These are phyloP conservation scores for Hydrotaea diabolus DNA, from an alignment of 2,888 invertebrate species.

Conservation along the genomic window DNA sequence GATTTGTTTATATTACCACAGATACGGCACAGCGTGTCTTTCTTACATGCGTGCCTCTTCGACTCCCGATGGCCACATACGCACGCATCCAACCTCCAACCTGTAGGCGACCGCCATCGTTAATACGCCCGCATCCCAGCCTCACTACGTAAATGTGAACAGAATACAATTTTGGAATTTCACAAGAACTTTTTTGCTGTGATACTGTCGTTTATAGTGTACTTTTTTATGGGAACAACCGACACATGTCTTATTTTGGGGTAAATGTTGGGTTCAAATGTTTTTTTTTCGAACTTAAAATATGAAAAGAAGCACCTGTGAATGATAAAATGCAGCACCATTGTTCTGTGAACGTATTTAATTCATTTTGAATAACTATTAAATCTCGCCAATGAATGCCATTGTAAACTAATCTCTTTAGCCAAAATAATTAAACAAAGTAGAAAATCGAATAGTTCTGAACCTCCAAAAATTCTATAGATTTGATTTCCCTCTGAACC, in stretches of 20 bases:
- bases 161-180: conserved; percentile 22
- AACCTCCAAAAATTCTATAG: no score
- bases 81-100: conserved; percentile 57
- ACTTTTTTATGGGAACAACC: not conserved
- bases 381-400: no score
- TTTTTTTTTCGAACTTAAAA: not conserved
- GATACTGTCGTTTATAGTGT: not conserved
- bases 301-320: conserved; percentile 43
- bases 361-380: not conserved
- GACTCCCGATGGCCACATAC: conserved; percentile 46
- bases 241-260: conserved; percentile 26
- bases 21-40: conserved; percentile 5
- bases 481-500: no score
- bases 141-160: not conserved
- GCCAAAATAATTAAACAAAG: no score
- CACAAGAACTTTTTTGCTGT: conserved; percentile 4
- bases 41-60: not conserved
- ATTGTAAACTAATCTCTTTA: no score
- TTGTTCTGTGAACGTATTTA: not conserved
- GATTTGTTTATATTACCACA: conserved; percentile 54
- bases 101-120: conserved; percentile 32
- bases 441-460: no score
- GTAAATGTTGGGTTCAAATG: not conserved
- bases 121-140: not conserved
- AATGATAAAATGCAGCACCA: conserved; percentile 47